Evolutionary conservation across 2,797 vertebrate species (phyloP).

Genomic region (Molothrus ater): DNA sequence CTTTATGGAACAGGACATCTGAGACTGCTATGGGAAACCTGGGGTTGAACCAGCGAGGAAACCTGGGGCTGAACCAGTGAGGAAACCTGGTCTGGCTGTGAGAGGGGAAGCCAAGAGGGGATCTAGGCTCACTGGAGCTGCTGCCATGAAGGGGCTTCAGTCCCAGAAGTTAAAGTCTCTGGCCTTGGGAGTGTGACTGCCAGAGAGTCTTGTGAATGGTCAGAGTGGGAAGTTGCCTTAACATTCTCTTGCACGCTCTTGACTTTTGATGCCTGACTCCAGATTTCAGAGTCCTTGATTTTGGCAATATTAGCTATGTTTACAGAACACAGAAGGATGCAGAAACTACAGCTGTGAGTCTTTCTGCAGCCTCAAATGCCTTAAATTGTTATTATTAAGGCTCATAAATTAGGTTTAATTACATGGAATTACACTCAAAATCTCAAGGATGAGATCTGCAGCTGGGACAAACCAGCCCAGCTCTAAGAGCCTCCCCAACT

Average conservation of each 20-base stretch:
- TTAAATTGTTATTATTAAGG: constrained; percentile 61
- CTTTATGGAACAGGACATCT: not conserved
- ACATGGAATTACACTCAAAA: constrained; percentile 60
- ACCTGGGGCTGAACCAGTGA: not conserved
- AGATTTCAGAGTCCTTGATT: not conserved
- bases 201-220: not conserved
- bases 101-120: not conserved
- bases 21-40: not conserved
- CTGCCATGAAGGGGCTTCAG: not conserved
- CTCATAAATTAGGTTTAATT: constrained; percentile 72
- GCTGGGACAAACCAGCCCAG: constrained; percentile 1
- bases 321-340: constrained; percentile 22
- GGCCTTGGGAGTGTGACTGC: not conserved
- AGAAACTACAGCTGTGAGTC: constrained; percentile 9
- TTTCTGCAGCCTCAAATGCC: constrained; percentile 50
- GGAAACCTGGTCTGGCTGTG: not conserved
- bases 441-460: constrained; percentile 21
- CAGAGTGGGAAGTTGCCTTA: not conserved
- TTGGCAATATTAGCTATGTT: not conserved
- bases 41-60: not conserved
- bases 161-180: not conserved
- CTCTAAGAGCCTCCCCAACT: not conserved
- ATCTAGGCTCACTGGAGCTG: not conserved
- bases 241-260: not conserved
- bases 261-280: not conserved